phyloP scores from a whole-genome alignment of 37 sponge, comb jelly and placozoan species.

The Diacarnus erythraeanus region DNA sequence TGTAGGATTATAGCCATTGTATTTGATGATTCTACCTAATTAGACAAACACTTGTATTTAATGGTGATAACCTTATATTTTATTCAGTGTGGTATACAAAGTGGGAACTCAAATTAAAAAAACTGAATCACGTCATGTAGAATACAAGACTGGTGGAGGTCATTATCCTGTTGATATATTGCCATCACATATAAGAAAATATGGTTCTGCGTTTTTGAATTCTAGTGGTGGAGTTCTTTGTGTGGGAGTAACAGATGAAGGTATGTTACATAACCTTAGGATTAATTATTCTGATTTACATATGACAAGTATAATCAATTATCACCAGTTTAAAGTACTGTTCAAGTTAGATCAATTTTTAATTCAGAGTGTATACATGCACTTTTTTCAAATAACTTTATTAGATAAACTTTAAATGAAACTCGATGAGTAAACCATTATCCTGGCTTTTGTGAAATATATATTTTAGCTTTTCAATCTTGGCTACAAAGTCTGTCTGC shows the following conservation, averaged over 20 bases:
- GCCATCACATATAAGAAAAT: constrained; percentile 40
- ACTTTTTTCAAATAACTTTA: no score
- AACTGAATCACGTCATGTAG: constrained; percentile 49
- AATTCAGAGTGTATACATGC: no score
- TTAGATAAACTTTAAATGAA: no score
- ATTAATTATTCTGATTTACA: neutral
- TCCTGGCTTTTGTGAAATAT: no score
- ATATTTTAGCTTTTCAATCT: no score
- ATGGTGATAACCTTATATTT: no score
- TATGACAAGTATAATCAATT: neutral
- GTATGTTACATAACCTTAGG: no score
- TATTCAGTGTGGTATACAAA: constrained; percentile 29
- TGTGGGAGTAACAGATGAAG: constrained; percentile 58
- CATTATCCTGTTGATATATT: constrained; percentile 21
- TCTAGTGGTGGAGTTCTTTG: constrained; percentile 54
- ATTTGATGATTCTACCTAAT: neutral
- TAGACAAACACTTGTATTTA: neutral
- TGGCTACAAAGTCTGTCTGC: no score
- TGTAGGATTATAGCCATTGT: no score
- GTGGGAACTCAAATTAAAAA: constrained; percentile 34
- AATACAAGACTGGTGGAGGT: constrained; percentile 61
- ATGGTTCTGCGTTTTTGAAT: constrained; percentile 70
- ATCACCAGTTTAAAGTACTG: neutral
- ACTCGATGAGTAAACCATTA: no score
- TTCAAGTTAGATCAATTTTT: no score